A percentile compares a stretch with the other conserved stretches of the same genome.
Conservation (phyloP, 2,888 invertebrate species). For the Cotesia congregata region DNA sequence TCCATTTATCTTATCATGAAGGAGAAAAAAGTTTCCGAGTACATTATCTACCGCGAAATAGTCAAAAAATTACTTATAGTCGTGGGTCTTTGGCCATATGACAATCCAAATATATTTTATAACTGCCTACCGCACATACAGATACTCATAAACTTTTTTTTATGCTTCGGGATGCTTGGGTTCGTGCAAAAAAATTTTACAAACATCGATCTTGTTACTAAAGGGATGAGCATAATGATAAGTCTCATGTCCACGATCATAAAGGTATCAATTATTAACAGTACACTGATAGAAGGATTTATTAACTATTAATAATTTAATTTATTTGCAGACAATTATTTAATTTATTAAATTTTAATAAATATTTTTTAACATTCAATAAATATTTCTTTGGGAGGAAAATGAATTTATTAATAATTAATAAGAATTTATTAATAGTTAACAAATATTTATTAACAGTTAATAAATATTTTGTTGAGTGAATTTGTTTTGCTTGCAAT, state of each 20-base stretch:
- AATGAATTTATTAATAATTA: too few species aligned
- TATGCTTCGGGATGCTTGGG: neutral
- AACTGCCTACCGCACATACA: constrained; percentile 1
- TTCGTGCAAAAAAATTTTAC: constrained; percentile 30
- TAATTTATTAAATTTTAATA: too few species aligned
- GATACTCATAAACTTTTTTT: neutral
- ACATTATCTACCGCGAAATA: constrained; percentile 7
- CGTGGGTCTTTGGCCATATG: constrained; percentile 29
- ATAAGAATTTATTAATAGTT: too few species aligned
- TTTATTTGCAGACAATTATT: too few species aligned
- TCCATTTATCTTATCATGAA: constrained; percentile 11
- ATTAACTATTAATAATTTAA: too few species aligned
- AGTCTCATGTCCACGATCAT: constrained; percentile 35
- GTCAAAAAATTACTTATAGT: constrained; percentile 12
- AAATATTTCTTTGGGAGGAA: too few species aligned
- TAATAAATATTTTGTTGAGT: too few species aligned
- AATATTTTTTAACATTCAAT: too few species aligned
- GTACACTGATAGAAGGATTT: too few species aligned
- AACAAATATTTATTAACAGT: too few species aligned
- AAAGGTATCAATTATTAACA: constrained; percentile 27
- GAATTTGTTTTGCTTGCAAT: too few species aligned
- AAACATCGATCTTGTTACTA: constrained; percentile 40
- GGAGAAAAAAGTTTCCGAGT: constrained; percentile 5
- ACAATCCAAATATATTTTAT: constrained; percentile 6
- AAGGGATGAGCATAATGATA: constrained; percentile 41